Evolutionary conservation across 2,888 invertebrate genomes (phyloP).

Genomic region (Cephonodes hylas): DNA sequence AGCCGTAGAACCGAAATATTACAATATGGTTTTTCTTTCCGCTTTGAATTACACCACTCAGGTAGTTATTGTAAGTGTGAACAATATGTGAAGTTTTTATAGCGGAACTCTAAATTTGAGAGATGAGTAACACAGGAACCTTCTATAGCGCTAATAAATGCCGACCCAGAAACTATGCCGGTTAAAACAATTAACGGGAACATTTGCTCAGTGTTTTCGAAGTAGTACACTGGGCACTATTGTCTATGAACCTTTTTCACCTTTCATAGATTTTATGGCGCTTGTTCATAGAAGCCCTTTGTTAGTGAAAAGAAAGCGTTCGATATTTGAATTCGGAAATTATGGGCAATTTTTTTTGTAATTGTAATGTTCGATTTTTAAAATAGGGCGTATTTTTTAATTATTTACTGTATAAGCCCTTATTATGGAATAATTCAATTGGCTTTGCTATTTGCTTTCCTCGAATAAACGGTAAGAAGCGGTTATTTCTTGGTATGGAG

Average conservation of each 20-base stretch:
- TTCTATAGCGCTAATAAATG: slow-evolving; percentile 48
- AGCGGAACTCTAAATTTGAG: slow-evolving; percentile 1
- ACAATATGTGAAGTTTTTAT: background rate
- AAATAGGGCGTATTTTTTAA: background rate
- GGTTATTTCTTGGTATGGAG: background rate
- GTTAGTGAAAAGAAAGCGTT: background rate
- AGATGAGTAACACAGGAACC: slow-evolving; percentile 41
- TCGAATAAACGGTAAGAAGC: background rate
- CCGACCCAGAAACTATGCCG: slow-evolving; percentile 56
- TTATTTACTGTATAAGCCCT: background rate
- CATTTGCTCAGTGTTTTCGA: slow-evolving; percentile 46
- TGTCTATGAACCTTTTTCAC: slow-evolving; percentile 35
- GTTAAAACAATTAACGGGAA: slow-evolving; percentile 58
- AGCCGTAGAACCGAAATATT: too few relatives aligned
- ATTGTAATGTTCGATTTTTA: background rate
- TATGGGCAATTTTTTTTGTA: background rate
- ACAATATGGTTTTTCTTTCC: background rate
- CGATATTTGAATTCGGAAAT: background rate
- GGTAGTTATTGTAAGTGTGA: background rate
- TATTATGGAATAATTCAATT: background rate
- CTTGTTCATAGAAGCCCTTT: slow-evolving; percentile 19
- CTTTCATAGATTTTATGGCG: slow-evolving; percentile 22
- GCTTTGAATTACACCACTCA: background rate
- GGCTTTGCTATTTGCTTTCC: background rate
- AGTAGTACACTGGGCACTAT: slow-evolving; percentile 37